Evolutionary conservation across 2,888 invertebrate species (phyloP).

Genomic region (Stenchaetothrips biformis): DNA sequence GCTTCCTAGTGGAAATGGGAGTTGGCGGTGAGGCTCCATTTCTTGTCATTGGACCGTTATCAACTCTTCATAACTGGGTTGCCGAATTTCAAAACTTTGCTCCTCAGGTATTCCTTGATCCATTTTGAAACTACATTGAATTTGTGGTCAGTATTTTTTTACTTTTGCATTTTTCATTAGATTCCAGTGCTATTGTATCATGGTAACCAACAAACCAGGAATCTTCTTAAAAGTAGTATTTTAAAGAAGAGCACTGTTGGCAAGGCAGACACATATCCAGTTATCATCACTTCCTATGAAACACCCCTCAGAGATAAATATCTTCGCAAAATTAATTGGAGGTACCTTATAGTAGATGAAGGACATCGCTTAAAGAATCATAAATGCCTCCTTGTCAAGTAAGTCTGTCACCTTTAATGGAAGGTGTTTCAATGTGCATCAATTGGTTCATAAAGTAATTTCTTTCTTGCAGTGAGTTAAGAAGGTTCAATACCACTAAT

Average conservation of each 20-base stretch:
- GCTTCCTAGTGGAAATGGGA: constrained; percentile 50
- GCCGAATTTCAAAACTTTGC: constrained; percentile 61
- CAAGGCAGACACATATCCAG: constrained; percentile 47
- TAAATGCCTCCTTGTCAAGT: constrained; percentile 53
- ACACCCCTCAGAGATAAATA: constrained; percentile 48
- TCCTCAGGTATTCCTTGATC: constrained; percentile 48
- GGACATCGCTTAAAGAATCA: constrained; percentile 66
- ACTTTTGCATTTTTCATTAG: constrained; percentile 30
- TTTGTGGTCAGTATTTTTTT: too few species aligned
- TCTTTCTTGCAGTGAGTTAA: constrained; percentile 44
- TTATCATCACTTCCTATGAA: constrained; percentile 60
- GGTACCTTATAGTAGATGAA: constrained; percentile 64
- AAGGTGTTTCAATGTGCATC: constrained; percentile 11
- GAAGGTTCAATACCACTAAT: constrained; percentile 49
- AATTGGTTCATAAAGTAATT: background rate
- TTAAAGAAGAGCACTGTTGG: constrained; percentile 41
- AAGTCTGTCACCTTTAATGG: constrained; percentile 37
- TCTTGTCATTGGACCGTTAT: constrained; percentile 60
- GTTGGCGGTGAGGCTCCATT: constrained; percentile 51
- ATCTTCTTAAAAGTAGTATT: constrained; percentile 41
- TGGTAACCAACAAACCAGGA: constrained; percentile 48
- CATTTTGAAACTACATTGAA: constrained; percentile 29
- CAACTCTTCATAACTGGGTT: constrained; percentile 65
- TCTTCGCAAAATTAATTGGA: constrained; percentile 50
- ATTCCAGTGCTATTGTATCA: constrained; percentile 56